phyloP scores from a whole-genome alignment of 2,113 vertebrate species.

The Archilochus colubris region DNA sequence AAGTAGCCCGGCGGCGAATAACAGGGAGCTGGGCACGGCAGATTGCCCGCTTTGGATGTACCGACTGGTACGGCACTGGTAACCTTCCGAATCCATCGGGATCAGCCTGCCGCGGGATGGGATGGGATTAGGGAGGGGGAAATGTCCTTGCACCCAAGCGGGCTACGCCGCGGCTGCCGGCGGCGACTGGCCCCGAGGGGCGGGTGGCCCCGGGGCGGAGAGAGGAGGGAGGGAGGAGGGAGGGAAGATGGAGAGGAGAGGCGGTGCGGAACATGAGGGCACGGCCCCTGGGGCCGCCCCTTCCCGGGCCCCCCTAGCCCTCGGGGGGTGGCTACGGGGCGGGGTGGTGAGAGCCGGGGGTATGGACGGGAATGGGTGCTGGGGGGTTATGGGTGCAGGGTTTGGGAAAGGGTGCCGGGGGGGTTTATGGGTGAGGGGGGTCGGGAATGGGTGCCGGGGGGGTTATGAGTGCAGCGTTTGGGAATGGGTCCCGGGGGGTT shows the following conservation, averaged over 20 bases:
- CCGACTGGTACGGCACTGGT: constrained; percentile 58
- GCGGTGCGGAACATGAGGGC: not conserved
- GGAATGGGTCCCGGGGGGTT: no score
- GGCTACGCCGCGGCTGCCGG: not conserved
- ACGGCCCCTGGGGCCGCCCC: not conserved
- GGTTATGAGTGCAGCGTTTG: no score
- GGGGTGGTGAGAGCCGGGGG: not conserved
- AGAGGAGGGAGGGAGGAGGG: not conserved
- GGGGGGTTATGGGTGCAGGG: no score
- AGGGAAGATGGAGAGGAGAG: not conserved
- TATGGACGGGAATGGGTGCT: not conserved
- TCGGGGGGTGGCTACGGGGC: not conserved
- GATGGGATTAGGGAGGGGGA: not conserved
- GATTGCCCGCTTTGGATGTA: constrained; percentile 60
- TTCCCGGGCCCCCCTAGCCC: not conserved
- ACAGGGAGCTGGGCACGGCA: constrained; percentile 74
- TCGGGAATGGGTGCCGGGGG: no score
- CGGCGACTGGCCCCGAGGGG: not conserved
- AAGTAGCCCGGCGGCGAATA: constrained; percentile 80
- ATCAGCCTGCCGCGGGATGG: not conserved
- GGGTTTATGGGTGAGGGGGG: no score
- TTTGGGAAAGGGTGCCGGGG: no score
- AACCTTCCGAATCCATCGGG: not conserved
- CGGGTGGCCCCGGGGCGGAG: not conserved
- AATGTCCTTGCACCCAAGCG: no score